Evolutionary conservation across 2,888 invertebrate genomes (phyloP).

Genomic region (Drosophila maculinotata): DNA sequence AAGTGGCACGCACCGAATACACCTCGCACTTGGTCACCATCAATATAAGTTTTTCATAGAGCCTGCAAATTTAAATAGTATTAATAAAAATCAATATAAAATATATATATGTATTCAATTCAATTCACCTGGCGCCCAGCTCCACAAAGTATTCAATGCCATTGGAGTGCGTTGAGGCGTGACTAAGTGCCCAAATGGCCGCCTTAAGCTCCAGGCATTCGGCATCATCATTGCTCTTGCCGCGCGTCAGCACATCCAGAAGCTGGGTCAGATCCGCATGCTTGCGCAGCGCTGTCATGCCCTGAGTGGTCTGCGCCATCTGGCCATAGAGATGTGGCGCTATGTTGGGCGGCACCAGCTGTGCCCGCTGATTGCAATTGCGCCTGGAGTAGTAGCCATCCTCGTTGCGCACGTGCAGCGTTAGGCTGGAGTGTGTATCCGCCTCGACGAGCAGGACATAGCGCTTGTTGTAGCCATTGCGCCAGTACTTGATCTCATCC

Average conservation of each 20-base stretch:
- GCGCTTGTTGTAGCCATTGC: constrained; percentile 89
- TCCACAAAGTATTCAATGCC: constrained; percentile 91
- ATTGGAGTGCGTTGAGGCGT: constrained; percentile 91
- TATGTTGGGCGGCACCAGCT: constrained; percentile 85
- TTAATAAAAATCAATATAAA: too few species aligned
- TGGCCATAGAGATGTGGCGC: constrained; percentile 94
- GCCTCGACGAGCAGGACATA: constrained; percentile 96
- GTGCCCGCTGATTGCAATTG: constrained; percentile 87
- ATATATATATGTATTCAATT: neutral
- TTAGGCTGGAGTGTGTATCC: constrained; percentile 94
- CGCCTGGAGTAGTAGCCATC: constrained; percentile 91
- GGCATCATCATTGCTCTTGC: constrained; percentile 88
- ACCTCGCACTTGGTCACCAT: constrained; percentile 93
- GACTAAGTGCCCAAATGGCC: constrained; percentile 95
- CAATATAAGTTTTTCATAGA: constrained; percentile 86
- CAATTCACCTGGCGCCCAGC: constrained; percentile 75
- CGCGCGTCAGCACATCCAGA: constrained; percentile 83
- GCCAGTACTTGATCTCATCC: constrained; percentile 93
- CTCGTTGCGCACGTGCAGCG: constrained; percentile 92
- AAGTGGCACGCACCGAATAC: constrained; percentile 95
- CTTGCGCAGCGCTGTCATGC: constrained; percentile 82
- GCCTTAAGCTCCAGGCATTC: constrained; percentile 93
- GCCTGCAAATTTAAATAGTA: constrained; percentile 57
- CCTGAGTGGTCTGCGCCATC: constrained; percentile 89
- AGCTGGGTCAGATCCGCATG: constrained; percentile 80